Base-by-base conservation (phyloP, 2,888 invertebrate species). In the Orchestes rusci region DNA sequence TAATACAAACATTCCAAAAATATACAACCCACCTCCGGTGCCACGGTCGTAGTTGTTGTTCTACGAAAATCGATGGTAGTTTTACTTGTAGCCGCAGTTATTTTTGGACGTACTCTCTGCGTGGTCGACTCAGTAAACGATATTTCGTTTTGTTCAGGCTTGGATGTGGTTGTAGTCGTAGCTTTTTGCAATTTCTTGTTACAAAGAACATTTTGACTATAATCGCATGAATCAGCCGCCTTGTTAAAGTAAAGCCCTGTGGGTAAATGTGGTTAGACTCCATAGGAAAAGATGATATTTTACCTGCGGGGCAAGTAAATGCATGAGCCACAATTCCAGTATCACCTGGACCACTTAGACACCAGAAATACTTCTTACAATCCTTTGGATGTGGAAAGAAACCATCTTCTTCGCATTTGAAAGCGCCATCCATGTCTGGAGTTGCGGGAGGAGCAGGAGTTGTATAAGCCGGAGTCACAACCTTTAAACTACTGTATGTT, bases 321-420 rank as follows among this genome's bases (percentile, higher is more conserved):
- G 87, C 86, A 71, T 93, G 90, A 0, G 90, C 91, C 3, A 93
- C 86, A 36, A 93, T 84, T 50, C 92, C 93, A 13, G 90, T 74
- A 59, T 90, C 86, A 0, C 91, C 87, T 1, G 91, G 84, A 2
- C 89, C 89, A 63, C 90, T 90, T 52, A 93, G 71, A 63, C 93
- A 93, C 92, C 93, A 93, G 71, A 88, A 93, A 63, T 93, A 93
- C 64, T 92, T 92, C 66, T 91, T 90, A 68, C 93, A 93, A 67
- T 93, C 92, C 29, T 87, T 77, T 0, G 92, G 92, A 70, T 93
- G 91, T 12, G 83, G 82, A 71, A 82, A 93, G 73, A 93, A 93
- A 2, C 93, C 93, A 72, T 93, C 93, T 53, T 93, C 92, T 57
- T 81, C 84, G 64, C 93, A 93, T 64, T 88, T 88, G 68, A 93